phyloP scores from a whole-genome alignment of 2,888 invertebrate genomes.

The Heliconius aoede region DNA sequence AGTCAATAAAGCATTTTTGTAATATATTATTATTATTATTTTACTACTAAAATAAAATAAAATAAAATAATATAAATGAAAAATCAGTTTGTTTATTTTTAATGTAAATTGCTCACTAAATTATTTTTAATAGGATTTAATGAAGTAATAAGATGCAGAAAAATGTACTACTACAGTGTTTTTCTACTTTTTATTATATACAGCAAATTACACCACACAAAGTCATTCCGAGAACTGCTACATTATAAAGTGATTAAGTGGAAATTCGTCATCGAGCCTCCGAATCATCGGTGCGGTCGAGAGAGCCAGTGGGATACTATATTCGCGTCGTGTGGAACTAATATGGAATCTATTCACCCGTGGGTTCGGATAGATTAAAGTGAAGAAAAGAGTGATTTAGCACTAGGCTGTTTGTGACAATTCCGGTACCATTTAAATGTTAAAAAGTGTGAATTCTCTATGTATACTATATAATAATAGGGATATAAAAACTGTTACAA shows the following conservation, averaged over 20 bases:
- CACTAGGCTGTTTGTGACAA: too few relatives aligned
- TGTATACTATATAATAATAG: neutral
- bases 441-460: too few relatives aligned
- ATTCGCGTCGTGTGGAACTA: neutral
- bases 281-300: neutral
- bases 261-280: constrained; percentile 2
- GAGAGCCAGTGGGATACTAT: neutral
- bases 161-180: neutral
- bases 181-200: neutral
- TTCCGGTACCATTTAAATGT: too few relatives aligned
- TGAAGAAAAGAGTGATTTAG: too few relatives aligned
- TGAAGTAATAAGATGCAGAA: neutral
- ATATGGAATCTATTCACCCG: too few relatives aligned
- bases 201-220: neutral
- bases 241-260: constrained; percentile 22
- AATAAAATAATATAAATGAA: neutral
- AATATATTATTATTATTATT: neutral
- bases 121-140: neutral
- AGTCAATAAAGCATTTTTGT: neutral
- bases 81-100: neutral
- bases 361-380: too few relatives aligned
- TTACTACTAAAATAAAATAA: too few relatives aligned
- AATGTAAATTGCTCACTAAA: neutral
- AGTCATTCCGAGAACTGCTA: constrained; percentile 9
- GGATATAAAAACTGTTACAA: neutral